phyloP scores from a whole-genome alignment of 2,113 vertebrate genomes.

The Egretta garzetta region DNA sequence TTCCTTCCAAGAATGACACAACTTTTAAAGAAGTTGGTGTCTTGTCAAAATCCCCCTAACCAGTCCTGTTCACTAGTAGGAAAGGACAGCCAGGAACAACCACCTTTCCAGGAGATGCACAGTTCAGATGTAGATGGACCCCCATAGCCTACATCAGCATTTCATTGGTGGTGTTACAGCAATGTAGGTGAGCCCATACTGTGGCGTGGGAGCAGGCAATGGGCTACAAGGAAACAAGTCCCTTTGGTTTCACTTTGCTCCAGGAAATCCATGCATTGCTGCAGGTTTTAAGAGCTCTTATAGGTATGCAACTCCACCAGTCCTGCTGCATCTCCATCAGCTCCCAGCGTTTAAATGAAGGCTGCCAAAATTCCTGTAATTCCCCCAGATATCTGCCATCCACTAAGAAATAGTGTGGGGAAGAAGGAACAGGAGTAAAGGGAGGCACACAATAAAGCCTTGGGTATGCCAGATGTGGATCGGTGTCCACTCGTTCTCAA shows the following conservation, averaged over 20 bases:
- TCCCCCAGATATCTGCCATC: neutral
- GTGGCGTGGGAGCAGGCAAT: fast-evolving
- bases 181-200: neutral
- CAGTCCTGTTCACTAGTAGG: neutral
- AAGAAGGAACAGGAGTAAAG: neutral
- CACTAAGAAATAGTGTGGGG: neutral
- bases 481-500: neutral
- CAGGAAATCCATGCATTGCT: neutral
- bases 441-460: neutral
- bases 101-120: neutral
- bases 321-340: neutral
- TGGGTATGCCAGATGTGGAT: neutral
- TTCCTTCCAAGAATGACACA: neutral
- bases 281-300: neutral
- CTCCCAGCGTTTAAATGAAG: neutral
- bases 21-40: neutral
- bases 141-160: neutral
- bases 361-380: neutral
- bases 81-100: neutral
- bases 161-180: neutral
- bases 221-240: neutral
- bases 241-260: neutral
- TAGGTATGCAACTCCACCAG: fast-evolving
- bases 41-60: neutral
- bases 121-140: neutral